Conservation (phyloP, 2,797 vertebrate species). For the Distichodus sexfasciatus region DNA sequence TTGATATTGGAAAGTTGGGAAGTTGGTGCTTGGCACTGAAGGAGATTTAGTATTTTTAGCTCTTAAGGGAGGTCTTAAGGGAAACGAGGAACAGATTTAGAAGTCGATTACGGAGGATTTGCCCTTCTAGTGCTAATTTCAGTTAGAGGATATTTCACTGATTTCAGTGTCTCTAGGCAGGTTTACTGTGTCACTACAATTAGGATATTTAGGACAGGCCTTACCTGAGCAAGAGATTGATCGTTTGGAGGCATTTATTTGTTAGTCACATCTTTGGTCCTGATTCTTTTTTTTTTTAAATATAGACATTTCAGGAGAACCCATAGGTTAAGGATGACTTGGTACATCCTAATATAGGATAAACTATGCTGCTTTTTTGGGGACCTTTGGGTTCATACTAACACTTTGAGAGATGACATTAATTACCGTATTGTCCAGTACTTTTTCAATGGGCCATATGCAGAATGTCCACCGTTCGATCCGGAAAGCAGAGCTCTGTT, state of each 20-base stretch:
- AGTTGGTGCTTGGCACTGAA: constrained; percentile 34
- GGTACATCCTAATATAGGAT: no score
- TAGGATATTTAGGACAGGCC: neutral
- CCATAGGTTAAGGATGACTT: no score
- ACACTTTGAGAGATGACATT: no score
- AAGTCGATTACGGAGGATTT: constrained; percentile 59
- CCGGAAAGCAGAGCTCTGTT: no score
- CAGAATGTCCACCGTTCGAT: no score
- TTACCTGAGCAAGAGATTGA: neutral
- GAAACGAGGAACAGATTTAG: constrained; percentile 65
- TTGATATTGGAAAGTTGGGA: constrained; percentile 39
- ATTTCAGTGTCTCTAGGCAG: neutral
- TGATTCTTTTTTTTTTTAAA: neutral
- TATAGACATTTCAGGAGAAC: no score
- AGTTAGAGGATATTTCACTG: constrained; percentile 9
- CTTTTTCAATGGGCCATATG: no score
- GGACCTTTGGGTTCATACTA: no score
- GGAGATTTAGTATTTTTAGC: constrained; percentile 64
- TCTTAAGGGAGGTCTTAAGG: constrained; percentile 60
- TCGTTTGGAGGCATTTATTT: neutral
- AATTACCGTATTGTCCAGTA: no score
- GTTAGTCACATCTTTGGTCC: no score
- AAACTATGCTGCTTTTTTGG: no score
- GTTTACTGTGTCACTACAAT: neutral
- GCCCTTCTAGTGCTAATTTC: constrained; percentile 36